Evolutionary conservation across 2,888 invertebrate species (phyloP), one percentile per base, ranked within the genome.

Genomic region (Trimorus sp.): DNA sequence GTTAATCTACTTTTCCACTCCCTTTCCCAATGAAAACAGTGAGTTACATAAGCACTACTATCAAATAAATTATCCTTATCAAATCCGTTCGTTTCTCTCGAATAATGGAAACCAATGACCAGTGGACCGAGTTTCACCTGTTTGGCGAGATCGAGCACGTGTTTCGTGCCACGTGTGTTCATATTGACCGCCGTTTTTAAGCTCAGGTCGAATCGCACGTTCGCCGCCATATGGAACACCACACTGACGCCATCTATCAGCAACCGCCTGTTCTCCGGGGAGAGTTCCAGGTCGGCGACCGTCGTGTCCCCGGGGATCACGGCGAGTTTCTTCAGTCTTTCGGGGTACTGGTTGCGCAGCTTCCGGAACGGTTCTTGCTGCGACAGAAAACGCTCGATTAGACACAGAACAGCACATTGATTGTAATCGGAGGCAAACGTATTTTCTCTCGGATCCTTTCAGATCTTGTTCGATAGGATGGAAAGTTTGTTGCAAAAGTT

Each of bases 141-240:
- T 83, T 91, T 91, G 2, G 86, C 88, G 7, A 95, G 89, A 14
- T 92, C 89, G 42, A 95, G 88, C 81, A 95, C 90, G 80, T 93
- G 92, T 73, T 92, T 89, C 0, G 94, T 94, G 36, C 94, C 94
- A 1, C 93, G 90, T 0, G 95, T 94, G 89, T 96, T 96, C 92
- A 94, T 93, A 68, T 93, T 92, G 11, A 95, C 92, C 0, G 95
- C 94, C 8, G 92, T 89, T 91, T 94, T 94, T 42, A 96, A 91
- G 0, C 93, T 92, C 87, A 95, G 94, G 88, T 96, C 95, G 87
- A 96, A 95, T 91, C 95, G 94, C 53, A 98, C 96, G 86, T 97
- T 97, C 7, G 97, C 97, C 0, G 97, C 97, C 89, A 96, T 96
- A 89, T 97, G 97, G 89, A 97, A 96, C 0, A 97, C 93, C 11